Evolutionary conservation across 1,140 invertebrate genomes (phyloP).

Genomic region (Mamestra configurata): DNA sequence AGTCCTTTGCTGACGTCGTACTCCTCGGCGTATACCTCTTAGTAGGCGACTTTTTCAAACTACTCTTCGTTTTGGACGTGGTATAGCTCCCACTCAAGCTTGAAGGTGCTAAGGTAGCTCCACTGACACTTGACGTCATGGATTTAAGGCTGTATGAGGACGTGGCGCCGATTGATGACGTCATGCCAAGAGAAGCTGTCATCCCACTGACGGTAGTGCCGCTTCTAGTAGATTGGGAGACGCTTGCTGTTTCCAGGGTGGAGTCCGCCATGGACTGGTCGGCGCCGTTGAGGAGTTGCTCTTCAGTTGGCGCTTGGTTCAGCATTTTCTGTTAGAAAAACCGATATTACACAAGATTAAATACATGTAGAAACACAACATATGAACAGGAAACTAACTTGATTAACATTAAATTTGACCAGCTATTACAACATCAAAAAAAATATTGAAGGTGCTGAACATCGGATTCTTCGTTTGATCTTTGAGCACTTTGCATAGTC

Average conservation of each 20-base stretch:
- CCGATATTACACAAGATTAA: too few species aligned
- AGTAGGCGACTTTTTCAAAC: conserved; percentile 81
- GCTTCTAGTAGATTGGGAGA: conserved; percentile 74
- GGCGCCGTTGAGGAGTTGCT: conserved; percentile 74
- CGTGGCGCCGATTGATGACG: conserved; percentile 77
- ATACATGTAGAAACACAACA: too few species aligned
- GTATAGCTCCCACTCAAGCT: conserved; percentile 80
- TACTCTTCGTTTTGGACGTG: conserved; percentile 81
- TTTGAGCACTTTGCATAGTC: too few species aligned
- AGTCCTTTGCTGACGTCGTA: conserved; percentile 67
- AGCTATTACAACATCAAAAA: too few species aligned
- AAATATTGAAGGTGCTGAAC: too few species aligned
- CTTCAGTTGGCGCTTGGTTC: conserved; percentile 82
- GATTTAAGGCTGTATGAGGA: conserved; percentile 83
- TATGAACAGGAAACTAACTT: too few species aligned
- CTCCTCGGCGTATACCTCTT: conserved; percentile 79
- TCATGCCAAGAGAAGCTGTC: conserved; percentile 76
- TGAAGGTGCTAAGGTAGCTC: conserved; percentile 77
- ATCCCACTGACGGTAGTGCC: conserved; percentile 73
- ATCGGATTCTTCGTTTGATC: too few species aligned
- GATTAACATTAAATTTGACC: too few species aligned
- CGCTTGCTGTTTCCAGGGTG: conserved; percentile 71
- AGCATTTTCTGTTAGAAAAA: conserved; percentile 78
- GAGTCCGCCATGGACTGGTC: conserved; percentile 73
- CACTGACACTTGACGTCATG: conserved; percentile 72